Conservation (phyloP, 2,888 invertebrate genomes). For the Drosophila peninsularis region DNA sequence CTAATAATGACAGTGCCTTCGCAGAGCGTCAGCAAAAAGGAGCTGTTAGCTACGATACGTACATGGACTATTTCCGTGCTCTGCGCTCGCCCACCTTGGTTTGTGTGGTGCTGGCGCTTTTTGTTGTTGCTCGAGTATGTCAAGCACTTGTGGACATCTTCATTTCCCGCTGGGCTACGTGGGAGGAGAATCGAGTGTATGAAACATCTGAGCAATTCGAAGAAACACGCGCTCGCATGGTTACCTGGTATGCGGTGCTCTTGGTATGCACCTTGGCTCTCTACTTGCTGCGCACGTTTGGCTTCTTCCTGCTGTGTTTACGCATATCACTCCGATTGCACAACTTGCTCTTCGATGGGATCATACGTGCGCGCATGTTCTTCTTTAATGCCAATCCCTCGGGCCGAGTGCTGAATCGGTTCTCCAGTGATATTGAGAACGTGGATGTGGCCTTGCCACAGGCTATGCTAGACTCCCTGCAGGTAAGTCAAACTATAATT, state of each 20-base stretch:
- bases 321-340: conserved; percentile 91
- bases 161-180: conserved; percentile 88
- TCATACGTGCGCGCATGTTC: conserved; percentile 89
- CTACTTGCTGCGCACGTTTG: conserved; percentile 86
- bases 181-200: conserved; percentile 74
- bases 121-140: conserved; percentile 87
- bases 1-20: conserved; percentile 37
- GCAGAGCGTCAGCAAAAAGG: conserved; percentile 87
- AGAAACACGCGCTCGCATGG: conserved; percentile 62
- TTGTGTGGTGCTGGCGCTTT: conserved; percentile 83
- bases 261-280: conserved; percentile 81
- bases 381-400: conserved; percentile 90
- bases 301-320: conserved; percentile 90
- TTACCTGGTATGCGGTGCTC: conserved; percentile 77
- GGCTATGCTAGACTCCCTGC: conserved; percentile 87
- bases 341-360: conserved; percentile 90
- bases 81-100: conserved; percentile 85
- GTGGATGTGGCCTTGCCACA: conserved; percentile 87
- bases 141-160: conserved; percentile 90
- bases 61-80: conserved; percentile 86
- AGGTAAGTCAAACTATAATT: conserved; percentile 83
- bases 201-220: conserved; percentile 41
- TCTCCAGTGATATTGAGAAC: conserved; percentile 90
- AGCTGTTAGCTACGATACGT: conserved; percentile 87
- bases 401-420: conserved; percentile 90